Evolutionary conservation across 2,797 vertebrate genomes (phyloP).

Genomic region (Hemibagrus guttatus): DNA sequence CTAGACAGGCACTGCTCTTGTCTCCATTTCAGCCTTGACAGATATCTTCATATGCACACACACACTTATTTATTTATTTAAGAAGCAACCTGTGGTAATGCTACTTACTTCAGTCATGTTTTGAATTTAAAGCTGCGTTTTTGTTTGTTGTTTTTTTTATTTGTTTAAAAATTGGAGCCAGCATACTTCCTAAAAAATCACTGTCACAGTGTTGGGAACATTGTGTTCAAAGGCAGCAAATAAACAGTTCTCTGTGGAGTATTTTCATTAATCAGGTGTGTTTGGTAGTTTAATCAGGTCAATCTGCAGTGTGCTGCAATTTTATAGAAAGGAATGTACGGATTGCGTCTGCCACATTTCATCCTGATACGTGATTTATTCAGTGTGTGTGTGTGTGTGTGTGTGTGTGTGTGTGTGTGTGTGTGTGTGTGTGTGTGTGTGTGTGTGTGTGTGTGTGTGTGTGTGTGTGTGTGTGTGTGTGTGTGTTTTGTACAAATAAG

Average conservation of each 20-base stretch:
- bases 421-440: too few relatives aligned
- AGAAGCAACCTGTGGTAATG: neutral
- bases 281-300: neutral
- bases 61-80: too few relatives aligned
- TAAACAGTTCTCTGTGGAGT: neutral
- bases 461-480: too few relatives aligned
- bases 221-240: slow-evolving; percentile 18
- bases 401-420: too few relatives aligned
- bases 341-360: neutral
- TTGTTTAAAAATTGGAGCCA: neutral
- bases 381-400: neutral
- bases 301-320: neutral
- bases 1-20: neutral
- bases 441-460: neutral
- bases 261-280: neutral
- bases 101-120: neutral
- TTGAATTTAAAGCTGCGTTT: neutral
- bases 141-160: too few relatives aligned
- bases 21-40: neutral
- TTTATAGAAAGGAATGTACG: slow-evolving; percentile 10
- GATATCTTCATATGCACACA: neutral
- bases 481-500: too few relatives aligned
- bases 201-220: neutral
- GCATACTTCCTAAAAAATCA: neutral
- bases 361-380: neutral